Evolutionary conservation across 2,113 vertebrate genomes (phyloP), one percentile per base, ranked within the genome.

Genomic region (Coptodon bakossiorum): DNA sequence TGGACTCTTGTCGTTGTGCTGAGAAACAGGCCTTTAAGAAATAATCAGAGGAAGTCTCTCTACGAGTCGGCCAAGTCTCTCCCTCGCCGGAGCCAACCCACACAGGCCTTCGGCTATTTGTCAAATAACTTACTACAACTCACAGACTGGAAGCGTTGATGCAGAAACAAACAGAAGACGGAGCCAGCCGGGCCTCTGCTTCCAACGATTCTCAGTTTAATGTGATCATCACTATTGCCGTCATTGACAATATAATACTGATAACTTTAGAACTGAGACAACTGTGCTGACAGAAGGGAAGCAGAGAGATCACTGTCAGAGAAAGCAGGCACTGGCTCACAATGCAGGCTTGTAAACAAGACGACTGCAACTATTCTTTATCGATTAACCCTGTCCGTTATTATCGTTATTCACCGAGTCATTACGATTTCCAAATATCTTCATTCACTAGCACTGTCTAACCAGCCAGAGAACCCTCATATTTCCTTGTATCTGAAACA

Each of bases 41-140:
- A 89, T 83, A 89, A 91, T 90, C 90, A 85, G 84, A 54, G 29
- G 81, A 84, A 84, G 76, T 54, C 83, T 81, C 66, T 80, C 73
- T 19, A 27, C 27, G 14, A 88, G 52, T 61, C 57, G 6, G 84
- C 87, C 85, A 89, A 92, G 91, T 90, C 81, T 84, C 38, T 80
- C 80, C 48, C 80, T 83, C 24, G 34, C 19, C 22, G 13, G 63
- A 86, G 90, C 91, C 90, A 93, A 91, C 57, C 43, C 88, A 93
- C 86, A 92, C 89, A 90, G 81, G 90, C 93, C 91, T 92, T 68
- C 48, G 81, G 93, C 94, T 92, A 86, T 94, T 92, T 93, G 91
- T 88, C 86, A 31, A 87, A 90, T 73, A 85, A 90, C 68, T 80
- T 85, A 91, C 91, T 86, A 84, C 61, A 82, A 31, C 73, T 83